These are phyloP conservation scores for Gadopsis bispinosus DNA, from an alignment of 2,797 vertebrate genomes.

Conservation along the genomic window DNA sequence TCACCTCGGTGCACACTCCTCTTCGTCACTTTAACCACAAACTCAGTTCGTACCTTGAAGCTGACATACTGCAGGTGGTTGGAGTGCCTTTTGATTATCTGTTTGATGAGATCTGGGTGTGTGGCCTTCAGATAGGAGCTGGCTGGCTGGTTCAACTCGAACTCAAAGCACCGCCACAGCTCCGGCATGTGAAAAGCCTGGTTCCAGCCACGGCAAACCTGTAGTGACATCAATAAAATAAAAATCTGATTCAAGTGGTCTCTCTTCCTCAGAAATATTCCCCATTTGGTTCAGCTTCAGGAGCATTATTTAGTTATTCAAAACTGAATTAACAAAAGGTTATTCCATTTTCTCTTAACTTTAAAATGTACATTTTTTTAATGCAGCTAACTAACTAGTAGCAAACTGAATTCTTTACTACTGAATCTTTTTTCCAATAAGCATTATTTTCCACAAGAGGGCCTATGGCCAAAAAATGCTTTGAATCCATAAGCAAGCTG, in stretches of 20 bases:
- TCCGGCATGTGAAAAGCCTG: slow-evolving; percentile 97
- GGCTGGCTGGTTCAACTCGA: slow-evolving; percentile 95
- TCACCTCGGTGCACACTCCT: background rate
- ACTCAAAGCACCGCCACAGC: slow-evolving; percentile 97
- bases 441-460: background rate
- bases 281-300: background rate
- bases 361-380: no score
- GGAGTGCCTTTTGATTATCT: slow-evolving; percentile 96
- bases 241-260: background rate
- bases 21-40: slow-evolving; percentile 4
- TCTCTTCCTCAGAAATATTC: background rate
- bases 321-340: background rate
- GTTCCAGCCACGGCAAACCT: slow-evolving; percentile 94
- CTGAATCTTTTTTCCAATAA: background rate
- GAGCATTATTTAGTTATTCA: background rate
- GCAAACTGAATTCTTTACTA: no score
- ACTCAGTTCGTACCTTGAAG: slow-evolving; percentile 89
- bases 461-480: background rate
- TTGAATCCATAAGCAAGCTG: background rate
- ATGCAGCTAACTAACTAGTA: background rate
- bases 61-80: slow-evolving; percentile 98
- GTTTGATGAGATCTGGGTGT: slow-evolving; percentile 96
- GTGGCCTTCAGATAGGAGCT: slow-evolving; percentile 96
- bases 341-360: background rate
- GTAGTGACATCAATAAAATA: slow-evolving; percentile 10